Percentiles rank a stretch among this genome's conserved stretches.
Evolutionary conservation across 2,113 vertebrate genomes (phyloP).

Genomic region (Epinephelus cyanopodus): DNA sequence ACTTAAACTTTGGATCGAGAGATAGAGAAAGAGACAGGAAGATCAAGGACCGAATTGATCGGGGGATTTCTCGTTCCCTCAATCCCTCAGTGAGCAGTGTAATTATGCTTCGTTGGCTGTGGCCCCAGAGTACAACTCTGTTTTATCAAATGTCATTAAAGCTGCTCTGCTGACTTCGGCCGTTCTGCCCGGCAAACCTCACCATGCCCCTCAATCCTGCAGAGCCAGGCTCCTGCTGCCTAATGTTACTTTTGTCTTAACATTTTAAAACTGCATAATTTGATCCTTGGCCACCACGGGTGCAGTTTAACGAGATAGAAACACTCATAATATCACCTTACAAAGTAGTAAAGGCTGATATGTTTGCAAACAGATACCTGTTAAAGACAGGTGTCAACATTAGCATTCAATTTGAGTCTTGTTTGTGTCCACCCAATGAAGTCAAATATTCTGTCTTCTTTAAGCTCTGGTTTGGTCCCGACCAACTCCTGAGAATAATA

Average conservation of each 20-base stretch:
- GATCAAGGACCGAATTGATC: conserved; percentile 11
- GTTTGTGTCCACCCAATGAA: background rate
- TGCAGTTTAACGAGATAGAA: background rate
- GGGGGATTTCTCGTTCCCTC: background rate
- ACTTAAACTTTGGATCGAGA: background rate
- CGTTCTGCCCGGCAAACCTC: background rate
- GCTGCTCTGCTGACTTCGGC: conserved; percentile 4
- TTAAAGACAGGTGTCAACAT: background rate
- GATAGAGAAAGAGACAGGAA: background rate
- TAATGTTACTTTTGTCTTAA: background rate
- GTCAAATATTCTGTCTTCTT: background rate
- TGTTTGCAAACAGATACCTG: background rate
- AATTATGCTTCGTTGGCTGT: background rate
- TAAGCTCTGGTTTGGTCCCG: background rate
- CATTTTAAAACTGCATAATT: background rate
- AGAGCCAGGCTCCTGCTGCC: background rate
- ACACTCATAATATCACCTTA: background rate
- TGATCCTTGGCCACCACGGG: background rate
- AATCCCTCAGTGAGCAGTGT: conserved; percentile 15
- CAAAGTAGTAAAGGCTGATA: background rate
- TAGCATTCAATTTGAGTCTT: background rate
- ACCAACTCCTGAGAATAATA: no score
- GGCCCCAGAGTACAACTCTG: background rate
- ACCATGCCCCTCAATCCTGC: background rate
- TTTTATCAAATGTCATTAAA: conserved; percentile 30